phyloP scores from a whole-genome alignment of 2,888 invertebrate species.

The Pachymerium ferrugineum region DNA sequence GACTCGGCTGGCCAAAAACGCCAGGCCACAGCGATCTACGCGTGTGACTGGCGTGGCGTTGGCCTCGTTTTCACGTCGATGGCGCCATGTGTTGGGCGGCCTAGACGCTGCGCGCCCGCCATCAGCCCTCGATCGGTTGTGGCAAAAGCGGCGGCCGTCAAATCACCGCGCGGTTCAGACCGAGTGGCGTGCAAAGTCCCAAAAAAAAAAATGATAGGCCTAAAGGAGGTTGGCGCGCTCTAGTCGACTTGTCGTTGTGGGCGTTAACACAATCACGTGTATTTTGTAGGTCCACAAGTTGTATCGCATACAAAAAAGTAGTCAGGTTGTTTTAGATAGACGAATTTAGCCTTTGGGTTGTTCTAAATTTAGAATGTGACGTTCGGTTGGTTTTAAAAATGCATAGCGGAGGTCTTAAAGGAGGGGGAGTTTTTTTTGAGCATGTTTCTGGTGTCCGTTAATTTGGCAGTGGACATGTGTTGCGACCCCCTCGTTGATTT shows the following conservation, averaged over 20 bases:
- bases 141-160: conserved; percentile 10
- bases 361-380: conserved; percentile 5
- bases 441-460: too few relatives aligned
- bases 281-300: not conserved
- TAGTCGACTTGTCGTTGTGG: not conserved
- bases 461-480: conserved; percentile 15
- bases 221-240: not conserved
- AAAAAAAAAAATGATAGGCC: not conserved
- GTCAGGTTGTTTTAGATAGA: not conserved
- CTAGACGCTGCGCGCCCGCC: not conserved
- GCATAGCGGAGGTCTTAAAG: too few relatives aligned
- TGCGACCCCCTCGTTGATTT: conserved; percentile 1
- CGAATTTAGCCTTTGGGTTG: not conserved
- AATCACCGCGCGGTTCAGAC: conserved; percentile 2
- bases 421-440: too few relatives aligned
- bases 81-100: conserved; percentile 15
- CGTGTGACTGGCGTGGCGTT: not conserved
- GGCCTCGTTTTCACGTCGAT: conserved; percentile 18
- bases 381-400: too few relatives aligned
- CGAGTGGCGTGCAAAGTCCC: conserved; percentile 10
- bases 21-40: not conserved
- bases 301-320: not conserved
- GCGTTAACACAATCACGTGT: not conserved
- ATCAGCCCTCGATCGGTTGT: conserved; percentile 5
- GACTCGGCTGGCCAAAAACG: conserved; percentile 11